Base-by-base conservation (phyloP, 2,113 vertebrate species). In the Mellivora capensis region DNA sequence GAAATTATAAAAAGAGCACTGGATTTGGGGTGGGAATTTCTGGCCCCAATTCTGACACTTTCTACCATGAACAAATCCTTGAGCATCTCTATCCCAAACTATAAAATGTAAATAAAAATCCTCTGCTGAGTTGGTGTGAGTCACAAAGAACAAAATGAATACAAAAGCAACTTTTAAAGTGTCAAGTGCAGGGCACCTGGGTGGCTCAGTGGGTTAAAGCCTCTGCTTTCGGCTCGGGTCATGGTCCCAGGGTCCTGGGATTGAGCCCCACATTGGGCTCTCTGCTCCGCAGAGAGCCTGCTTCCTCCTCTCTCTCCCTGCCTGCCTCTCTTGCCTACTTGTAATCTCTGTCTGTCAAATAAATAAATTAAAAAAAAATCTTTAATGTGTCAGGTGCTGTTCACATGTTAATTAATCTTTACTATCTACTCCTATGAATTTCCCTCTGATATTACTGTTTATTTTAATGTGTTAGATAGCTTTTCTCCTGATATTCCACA, bases 31-130 rank as follows among this genome's bases (percentile, higher is more conserved):
- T 93, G n/a, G 85, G 42, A 90, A 96, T 87, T 79, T 27, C 37
- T 87, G 64, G 57, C 20, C 37, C 31, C 74, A 23, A 91, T 80
- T 91, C 61, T 90, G 54, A 52, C 4, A 69, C 87, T 67, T 84
- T 87, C 71, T 84, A 77, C 39, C 59, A 67, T 25, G 37, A 13
- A 52, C 42, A 93, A 91, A 17, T 37, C 29, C 42, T 44, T 74
- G 20, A 69, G 8, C 14, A 87, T 34, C 2, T 34, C 37, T 90
- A 52, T 57, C 7, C 20, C 62, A 57, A 59, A 59, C 42, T 83
- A 23, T 39, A 61, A 84, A 92, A 94, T 86, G 37, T 49, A 72
- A 97, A 89, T 81, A 88, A 91, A 94, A 96, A 71, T 93, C 76
- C 18, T 37, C 69, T 15, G 20, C 29, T 69, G 74, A 92, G 20